A percentile compares a stretch with the other conserved stretches of the same genome.
Conservation (phyloP, 2,888 invertebrate genomes). For the Polydrusus cervinus region DNA sequence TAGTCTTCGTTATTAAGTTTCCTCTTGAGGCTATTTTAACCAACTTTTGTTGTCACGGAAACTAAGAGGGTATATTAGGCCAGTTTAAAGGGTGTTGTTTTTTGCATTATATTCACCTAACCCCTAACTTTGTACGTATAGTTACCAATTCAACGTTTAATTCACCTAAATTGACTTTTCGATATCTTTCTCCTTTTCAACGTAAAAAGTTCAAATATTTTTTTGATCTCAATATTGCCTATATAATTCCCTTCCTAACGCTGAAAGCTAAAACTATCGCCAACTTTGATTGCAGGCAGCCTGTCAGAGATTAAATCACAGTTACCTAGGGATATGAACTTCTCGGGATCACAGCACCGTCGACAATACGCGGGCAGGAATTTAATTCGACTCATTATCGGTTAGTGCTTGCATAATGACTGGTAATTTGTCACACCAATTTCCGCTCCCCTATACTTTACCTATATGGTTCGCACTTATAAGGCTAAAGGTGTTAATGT, state of each 20-base stretch:
- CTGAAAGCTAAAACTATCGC: slow-evolving; percentile 55
- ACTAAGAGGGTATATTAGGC: too few relatives aligned
- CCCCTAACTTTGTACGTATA: too few relatives aligned
- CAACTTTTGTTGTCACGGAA: too few relatives aligned
- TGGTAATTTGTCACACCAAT: slow-evolving; percentile 54
- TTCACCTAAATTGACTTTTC: too few relatives aligned
- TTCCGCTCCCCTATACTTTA: slow-evolving; percentile 47
- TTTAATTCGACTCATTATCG: slow-evolving; percentile 64
- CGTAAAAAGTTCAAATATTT: too few relatives aligned
- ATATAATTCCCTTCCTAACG: slow-evolving; percentile 18
- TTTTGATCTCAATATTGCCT: too few relatives aligned
- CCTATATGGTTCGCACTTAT: slow-evolving; percentile 39
- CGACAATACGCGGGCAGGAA: slow-evolving; percentile 58
- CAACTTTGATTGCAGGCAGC: slow-evolving; percentile 63
- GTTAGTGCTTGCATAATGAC: slow-evolving; percentile 59
- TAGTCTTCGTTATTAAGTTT: too few relatives aligned
- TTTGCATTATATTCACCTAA: too few relatives aligned
- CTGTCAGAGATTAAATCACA: slow-evolving; percentile 67
- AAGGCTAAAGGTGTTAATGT: slow-evolving; percentile 34
- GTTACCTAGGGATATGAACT: slow-evolving; percentile 69
- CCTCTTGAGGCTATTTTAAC: too few relatives aligned
- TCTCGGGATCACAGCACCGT: slow-evolving; percentile 59
- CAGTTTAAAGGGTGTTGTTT: too few relatives aligned
- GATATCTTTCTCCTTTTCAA: too few relatives aligned
- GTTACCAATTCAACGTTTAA: too few relatives aligned